phyloP scores from a whole-genome alignment of 2,888 invertebrate species.

The Morpho achilles region DNA sequence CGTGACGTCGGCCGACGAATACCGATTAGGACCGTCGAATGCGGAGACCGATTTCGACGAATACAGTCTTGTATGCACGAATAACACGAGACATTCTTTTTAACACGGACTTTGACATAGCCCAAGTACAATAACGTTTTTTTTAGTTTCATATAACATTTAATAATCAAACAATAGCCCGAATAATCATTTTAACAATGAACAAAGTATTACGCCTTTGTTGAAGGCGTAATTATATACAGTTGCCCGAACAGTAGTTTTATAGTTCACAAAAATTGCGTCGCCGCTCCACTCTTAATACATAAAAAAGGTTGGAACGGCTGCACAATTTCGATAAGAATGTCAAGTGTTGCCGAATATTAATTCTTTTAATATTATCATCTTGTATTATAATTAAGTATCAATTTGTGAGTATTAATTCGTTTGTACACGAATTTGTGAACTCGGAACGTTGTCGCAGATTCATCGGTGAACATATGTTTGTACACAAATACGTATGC shows the following conservation, averaged over 20 bases:
- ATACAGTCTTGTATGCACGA: constrained; percentile 43
- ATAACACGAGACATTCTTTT: constrained; percentile 68
- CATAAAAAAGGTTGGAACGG: constrained; percentile 27
- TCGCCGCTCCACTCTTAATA: constrained; percentile 32
- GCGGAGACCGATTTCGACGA: constrained; percentile 38
- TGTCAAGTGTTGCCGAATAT: constrained; percentile 79
- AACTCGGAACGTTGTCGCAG: constrained; percentile 3
- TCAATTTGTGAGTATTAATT: constrained; percentile 45
- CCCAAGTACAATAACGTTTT: constrained; percentile 57
- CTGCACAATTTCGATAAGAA: constrained; percentile 54
- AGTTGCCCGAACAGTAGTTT: constrained; percentile 71
- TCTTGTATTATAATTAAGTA: constrained; percentile 71
- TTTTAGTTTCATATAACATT: constrained; percentile 45
- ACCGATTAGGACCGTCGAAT: constrained; percentile 42
- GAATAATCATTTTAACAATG: constrained; percentile 55
- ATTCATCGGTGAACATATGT: constrained; percentile 38
- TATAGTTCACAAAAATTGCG: constrained; percentile 52
- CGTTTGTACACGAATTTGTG: constrained; percentile 18
- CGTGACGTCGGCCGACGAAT: constrained; percentile 17
- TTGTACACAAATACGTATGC: background rate
- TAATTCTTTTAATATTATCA: constrained; percentile 75
- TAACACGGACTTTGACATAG: constrained; percentile 56
- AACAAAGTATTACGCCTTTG: constrained; percentile 42
- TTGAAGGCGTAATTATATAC: constrained; percentile 40
- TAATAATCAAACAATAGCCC: constrained; percentile 66